These are phyloP conservation scores for Rallus limicola DNA, from an alignment of 2,113 vertebrate genomes.

Conservation along the genomic window DNA sequence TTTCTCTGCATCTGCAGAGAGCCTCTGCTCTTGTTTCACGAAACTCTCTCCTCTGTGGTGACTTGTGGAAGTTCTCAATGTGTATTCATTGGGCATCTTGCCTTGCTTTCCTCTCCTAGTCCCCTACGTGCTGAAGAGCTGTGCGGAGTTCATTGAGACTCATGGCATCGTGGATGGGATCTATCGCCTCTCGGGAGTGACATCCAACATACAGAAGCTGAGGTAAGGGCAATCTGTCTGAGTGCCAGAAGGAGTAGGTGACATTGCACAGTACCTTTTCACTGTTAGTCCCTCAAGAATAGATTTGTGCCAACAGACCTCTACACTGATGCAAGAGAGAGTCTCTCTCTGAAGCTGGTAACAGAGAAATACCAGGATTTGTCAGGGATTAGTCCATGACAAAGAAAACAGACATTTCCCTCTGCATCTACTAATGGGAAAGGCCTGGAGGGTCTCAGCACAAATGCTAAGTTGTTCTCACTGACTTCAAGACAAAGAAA, in stretches of 20 bases:
- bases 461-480: background rate
- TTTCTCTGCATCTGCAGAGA: background rate
- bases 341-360: background rate
- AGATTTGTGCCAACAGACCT: background rate
- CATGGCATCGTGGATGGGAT: constrained; percentile 97
- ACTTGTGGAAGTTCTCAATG: background rate
- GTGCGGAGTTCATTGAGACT: constrained; percentile 95
- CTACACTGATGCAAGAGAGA: background rate
- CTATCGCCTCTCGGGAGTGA: constrained; percentile 96
- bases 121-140: constrained; percentile 93
- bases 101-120: constrained; percentile 76
- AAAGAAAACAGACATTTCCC: background rate
- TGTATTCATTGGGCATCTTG: background rate
- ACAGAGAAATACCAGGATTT: background rate
- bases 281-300: background rate
- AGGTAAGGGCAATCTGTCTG: constrained; percentile 73
- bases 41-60: background rate
- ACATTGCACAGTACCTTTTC: background rate
- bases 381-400: background rate
- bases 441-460: background rate
- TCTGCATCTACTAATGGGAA: background rate
- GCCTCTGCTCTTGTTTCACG: background rate
- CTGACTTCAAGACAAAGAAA: background rate
- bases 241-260: background rate
- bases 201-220: constrained; percentile 96